Conservation (phyloP, 2,888 invertebrate species). For the Psococerastis gibbosa region DNA sequence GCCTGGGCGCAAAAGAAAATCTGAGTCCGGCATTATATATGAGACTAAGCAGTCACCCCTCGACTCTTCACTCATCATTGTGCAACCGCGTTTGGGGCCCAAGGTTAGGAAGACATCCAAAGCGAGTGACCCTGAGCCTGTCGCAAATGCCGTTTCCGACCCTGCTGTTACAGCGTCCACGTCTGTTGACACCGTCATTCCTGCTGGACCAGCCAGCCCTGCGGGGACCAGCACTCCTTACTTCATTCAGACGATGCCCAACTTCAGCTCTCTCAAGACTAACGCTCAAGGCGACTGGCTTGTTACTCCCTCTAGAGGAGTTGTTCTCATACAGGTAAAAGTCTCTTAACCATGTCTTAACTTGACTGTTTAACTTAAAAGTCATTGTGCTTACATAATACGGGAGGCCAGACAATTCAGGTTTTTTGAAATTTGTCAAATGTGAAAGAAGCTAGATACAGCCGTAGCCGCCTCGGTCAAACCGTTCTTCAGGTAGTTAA, state of each 20-base stretch:
- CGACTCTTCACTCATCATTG: slow-evolving; percentile 2
- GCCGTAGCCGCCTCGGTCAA: too few relatives aligned
- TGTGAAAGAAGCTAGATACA: too few relatives aligned
- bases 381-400: too few relatives aligned
- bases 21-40: neutral
- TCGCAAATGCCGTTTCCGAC: neutral
- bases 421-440: too few relatives aligned
- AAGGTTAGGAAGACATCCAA: neutral
- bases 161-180: neutral
- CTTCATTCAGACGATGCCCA: neutral
- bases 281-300: neutral
- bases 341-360: too few relatives aligned
- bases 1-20: neutral
- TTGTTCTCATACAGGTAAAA: neutral
- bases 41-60: neutral
- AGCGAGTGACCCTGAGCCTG: too few relatives aligned
- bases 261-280: neutral
- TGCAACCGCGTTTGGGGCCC: slow-evolving; percentile 5
- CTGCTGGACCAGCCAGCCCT: neutral
- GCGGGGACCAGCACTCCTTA: neutral
- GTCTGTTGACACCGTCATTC: neutral
- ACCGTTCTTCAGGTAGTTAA: too few relatives aligned
- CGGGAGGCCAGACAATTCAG: too few relatives aligned
- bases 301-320: neutral
- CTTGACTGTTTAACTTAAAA: too few relatives aligned